These are phyloP conservation scores for Ligdia adustata DNA, from an alignment of 2,888 invertebrate species.

Conservation along the genomic window DNA sequence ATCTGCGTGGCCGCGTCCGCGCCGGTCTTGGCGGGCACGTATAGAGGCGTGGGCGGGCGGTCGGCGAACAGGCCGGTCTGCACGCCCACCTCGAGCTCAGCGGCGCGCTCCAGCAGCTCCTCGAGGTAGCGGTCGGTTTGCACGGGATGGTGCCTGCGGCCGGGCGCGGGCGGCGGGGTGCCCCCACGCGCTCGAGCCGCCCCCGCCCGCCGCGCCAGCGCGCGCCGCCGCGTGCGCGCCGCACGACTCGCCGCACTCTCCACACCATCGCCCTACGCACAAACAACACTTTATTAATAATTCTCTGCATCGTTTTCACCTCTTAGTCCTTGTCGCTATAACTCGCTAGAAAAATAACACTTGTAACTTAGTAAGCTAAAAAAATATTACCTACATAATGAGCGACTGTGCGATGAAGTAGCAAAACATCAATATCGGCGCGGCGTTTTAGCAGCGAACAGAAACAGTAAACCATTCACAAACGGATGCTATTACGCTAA, in stretches of 20 bases:
- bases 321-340: no score
- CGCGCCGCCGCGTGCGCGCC: constrained; percentile 85
- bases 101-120: constrained; percentile 91
- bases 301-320: no score
- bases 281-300: constrained; percentile 1
- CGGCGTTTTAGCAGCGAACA: no score
- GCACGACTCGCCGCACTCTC: constrained; percentile 65
- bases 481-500: no score
- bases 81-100: constrained; percentile 90
- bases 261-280: constrained; percentile 68
- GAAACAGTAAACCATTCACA: no score
- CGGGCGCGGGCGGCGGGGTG: constrained; percentile 91
- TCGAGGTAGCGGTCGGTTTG: constrained; percentile 96
- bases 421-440: no score
- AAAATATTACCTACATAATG: no score
- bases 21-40: constrained; percentile 91
- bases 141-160: constrained; percentile 92
- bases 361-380: no score
- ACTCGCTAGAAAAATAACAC: no score
- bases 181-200: constrained; percentile 87
- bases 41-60: constrained; percentile 91
- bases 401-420: no score
- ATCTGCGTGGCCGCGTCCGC: constrained; percentile 94
- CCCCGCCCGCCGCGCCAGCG: constrained; percentile 89
- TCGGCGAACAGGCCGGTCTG: constrained; percentile 95